Base-by-base conservation (phyloP, 2,888 invertebrate species). In the Drosophila anomalata region DNA sequence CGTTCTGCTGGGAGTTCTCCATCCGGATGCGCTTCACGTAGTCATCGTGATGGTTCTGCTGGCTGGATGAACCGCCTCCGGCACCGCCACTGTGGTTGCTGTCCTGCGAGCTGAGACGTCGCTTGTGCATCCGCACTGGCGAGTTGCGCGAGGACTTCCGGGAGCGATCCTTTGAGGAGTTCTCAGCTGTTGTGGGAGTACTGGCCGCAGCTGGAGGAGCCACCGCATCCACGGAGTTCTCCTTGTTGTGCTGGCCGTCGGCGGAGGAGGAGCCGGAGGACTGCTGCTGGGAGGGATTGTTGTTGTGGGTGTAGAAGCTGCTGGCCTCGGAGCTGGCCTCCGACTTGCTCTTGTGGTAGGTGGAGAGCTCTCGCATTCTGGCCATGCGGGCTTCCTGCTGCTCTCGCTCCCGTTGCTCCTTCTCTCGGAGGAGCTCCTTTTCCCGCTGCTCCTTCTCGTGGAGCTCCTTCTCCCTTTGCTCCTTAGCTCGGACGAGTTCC, bases 51-150 rank as follows among this genome's bases (percentile, higher is more conserved):
- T 86, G 79, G 9, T 85, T 41, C 22, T 54, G 71, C 5, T 51
- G 65, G 20, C 39, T 60, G n/a, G 60, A 60, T 7, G 22, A 46
- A 7, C 57, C 57, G 7, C 53, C 60, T 0, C 57, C 59, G 7
- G 66, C 67, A 26, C 73, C 65, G 8, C 56, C 72, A 36, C 82
- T 87, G 24, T 84, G 78, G 41, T 87, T 90, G 83, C 93, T 94
- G 65, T 96, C 96, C 89, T 96, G 96, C 1, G 95, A 95, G 74
- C 96, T 96, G 87, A 96, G 94, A 67, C 96, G 93, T 54, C 97
- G 93, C 91, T 97, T 97, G 61, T 90, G 87, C 53, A 85, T 75
- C 5, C 91, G 90, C 12, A 79, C 83, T 0, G 91, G 91, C 11
- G 91, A 91, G 51, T 87, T 91, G 0, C 90, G 79, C 1, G 90